A percentile compares a stretch with the other conserved stretches of the same genome.
phyloP scores from a whole-genome alignment of 2,113 vertebrate species.

The Pluvianellus socialis region DNA sequence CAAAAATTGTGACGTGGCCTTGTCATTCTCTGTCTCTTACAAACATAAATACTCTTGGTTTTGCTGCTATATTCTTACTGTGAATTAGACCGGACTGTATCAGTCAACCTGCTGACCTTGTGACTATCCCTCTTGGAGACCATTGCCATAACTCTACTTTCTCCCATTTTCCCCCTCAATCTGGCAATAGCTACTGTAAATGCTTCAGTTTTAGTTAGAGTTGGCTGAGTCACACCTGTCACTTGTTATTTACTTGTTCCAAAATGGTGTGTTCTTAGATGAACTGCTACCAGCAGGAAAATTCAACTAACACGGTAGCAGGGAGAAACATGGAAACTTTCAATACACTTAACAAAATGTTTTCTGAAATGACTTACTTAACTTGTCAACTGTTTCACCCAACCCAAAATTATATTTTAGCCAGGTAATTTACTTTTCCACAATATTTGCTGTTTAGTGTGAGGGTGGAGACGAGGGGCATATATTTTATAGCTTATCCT shows the following conservation, averaged over 20 bases:
- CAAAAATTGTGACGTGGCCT: background rate
- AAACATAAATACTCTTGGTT: background rate
- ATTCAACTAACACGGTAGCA: fast-evolving
- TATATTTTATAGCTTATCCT: background rate
- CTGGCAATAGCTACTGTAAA: background rate
- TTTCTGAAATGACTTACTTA: background rate
- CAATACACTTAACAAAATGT: background rate
- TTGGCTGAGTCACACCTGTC: conserved; percentile 24
- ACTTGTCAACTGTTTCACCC: background rate
- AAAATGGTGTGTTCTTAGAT: background rate
- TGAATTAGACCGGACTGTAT: background rate
- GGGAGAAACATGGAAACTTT: background rate
- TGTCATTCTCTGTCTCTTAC: background rate
- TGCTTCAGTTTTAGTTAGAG: background rate
- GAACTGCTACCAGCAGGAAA: background rate
- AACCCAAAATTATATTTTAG: background rate
- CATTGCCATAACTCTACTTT: background rate
- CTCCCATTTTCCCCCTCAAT: background rate
- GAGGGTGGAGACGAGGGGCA: background rate
- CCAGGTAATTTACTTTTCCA: background rate
- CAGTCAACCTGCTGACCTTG: background rate
- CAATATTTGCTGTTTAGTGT: background rate
- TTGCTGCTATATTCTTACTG: background rate
- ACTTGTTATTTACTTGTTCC: conserved; percentile 23
- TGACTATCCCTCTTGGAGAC: background rate